These are phyloP conservation scores for Pao palembangensis DNA, from an alignment of 2,113 vertebrate species.

Conservation along the genomic window DNA sequence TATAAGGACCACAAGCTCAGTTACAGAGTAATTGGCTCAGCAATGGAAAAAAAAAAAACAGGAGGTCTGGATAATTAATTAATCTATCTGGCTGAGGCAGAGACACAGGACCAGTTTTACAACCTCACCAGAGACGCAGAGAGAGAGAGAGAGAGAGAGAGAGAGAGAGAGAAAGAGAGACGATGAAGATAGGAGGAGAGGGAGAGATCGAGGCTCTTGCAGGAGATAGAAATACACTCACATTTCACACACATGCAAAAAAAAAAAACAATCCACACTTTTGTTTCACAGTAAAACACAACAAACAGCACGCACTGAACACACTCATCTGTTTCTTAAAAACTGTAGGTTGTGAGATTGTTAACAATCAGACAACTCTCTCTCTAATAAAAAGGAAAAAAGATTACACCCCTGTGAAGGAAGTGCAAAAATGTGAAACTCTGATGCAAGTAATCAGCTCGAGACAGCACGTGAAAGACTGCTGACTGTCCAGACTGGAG, in stretches of 20 bases:
- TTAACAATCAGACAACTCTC: slow-evolving; percentile 42
- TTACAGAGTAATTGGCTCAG: slow-evolving; percentile 83
- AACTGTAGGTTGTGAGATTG: slow-evolving; percentile 33
- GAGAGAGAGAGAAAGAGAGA: slow-evolving; percentile 11
- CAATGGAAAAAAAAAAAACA: slow-evolving; percentile 66
- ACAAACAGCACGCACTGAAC: not conserved
- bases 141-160: slow-evolving; percentile 6
- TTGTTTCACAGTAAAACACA: not conserved
- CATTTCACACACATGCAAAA: slow-evolving; percentile 25
- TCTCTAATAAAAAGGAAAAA: slow-evolving; percentile 1
- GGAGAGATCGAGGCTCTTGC: slow-evolving; percentile 3
- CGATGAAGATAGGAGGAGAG: slow-evolving; percentile 49
- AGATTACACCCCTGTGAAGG: slow-evolving; percentile 18
- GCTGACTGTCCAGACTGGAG: not conserved
- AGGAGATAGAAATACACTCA: slow-evolving; percentile 25
- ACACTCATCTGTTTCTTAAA: slow-evolving; percentile 32
- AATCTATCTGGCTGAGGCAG: slow-evolving; percentile 90
- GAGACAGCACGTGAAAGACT: not conserved
- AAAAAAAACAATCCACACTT: not conserved
- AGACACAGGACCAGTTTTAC: slow-evolving; percentile 87
- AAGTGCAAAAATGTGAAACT: slow-evolving; percentile 1
- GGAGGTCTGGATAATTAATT: slow-evolving; percentile 86
- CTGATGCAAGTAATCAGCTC: not conserved
- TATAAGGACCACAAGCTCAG: slow-evolving; percentile 83
- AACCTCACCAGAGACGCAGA: slow-evolving; percentile 77